A percentile compares a stretch with the other conserved stretches of the same genome.
phyloP scores from a whole-genome alignment of 2,113 vertebrate genomes.

The Myrmecobius fasciatus region DNA sequence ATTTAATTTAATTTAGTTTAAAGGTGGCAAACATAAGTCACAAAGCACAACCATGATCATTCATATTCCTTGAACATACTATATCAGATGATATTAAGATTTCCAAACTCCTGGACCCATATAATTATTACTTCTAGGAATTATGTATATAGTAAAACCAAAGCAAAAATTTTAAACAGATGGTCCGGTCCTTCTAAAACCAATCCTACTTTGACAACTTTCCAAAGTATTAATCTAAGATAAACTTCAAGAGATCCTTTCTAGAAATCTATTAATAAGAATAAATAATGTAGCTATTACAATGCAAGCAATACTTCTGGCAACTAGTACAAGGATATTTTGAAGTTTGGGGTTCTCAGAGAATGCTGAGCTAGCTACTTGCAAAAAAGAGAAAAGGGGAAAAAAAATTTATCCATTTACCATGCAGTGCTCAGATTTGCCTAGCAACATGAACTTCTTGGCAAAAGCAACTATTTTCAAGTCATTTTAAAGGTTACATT shows the following conservation, averaged over 20 bases:
- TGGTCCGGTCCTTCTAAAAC: conserved; percentile 21
- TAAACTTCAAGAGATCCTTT: background rate
- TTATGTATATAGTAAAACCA: conserved; percentile 4
- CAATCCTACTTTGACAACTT: background rate
- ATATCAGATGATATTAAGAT: conserved; percentile 27
- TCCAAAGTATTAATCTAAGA: conserved; percentile 16
- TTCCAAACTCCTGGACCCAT: background rate
- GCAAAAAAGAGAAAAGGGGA: background rate
- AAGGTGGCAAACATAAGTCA: background rate
- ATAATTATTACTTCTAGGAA: conserved; percentile 48
- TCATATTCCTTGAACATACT: conserved; percentile 32
- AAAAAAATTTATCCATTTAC: background rate
- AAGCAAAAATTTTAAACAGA: conserved; percentile 45
- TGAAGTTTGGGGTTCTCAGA: background rate
- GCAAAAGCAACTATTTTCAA: background rate
- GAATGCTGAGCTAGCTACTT: background rate
- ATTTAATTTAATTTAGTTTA: background rate
- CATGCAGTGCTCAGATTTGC: background rate
- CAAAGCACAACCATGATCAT: background rate
- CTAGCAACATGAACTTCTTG: background rate
- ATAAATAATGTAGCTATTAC: background rate
- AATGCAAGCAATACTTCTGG: background rate
- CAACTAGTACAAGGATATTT: background rate
- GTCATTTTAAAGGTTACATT: conserved; percentile 10
- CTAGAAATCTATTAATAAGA: background rate